phyloP scores from a whole-genome alignment of 2,797 vertebrate genomes.

The Cossypha dichroa region DNA sequence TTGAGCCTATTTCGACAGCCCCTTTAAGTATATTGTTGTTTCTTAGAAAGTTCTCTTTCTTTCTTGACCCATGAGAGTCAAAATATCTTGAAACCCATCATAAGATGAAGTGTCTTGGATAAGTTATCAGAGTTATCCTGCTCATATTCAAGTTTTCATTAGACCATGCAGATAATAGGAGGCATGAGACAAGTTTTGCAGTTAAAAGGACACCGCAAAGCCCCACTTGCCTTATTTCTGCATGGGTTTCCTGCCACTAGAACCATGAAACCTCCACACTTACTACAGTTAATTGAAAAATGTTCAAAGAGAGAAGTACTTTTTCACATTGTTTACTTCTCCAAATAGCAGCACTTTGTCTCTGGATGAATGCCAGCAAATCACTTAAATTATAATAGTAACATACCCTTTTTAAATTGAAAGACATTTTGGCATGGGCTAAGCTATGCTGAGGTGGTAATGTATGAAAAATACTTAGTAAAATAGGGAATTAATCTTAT shows the following conservation, averaged over 20 bases:
- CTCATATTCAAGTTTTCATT: background rate
- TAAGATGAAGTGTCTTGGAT: background rate
- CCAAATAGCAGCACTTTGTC: conserved; percentile 27
- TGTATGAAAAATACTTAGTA: background rate
- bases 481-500: conserved; percentile 6
- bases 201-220: background rate
- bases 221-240: background rate
- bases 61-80: background rate
- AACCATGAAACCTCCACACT: background rate
- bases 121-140: background rate
- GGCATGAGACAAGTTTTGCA: background rate
- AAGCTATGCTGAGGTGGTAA: background rate
- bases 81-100: background rate
- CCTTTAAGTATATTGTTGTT: background rate
- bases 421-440: background rate
- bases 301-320: background rate
- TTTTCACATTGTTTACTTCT: conserved; percentile 31
- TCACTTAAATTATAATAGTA: background rate
- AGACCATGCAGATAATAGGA: background rate
- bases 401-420: background rate
- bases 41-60: background rate
- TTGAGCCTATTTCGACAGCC: background rate
- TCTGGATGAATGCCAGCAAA: conserved; percentile 2
- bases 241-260: background rate
- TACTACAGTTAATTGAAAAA: conserved; percentile 1